Evolutionary conservation across 2,888 invertebrate species (phyloP).

Genomic region (Hipparchia sbordonii): DNA sequence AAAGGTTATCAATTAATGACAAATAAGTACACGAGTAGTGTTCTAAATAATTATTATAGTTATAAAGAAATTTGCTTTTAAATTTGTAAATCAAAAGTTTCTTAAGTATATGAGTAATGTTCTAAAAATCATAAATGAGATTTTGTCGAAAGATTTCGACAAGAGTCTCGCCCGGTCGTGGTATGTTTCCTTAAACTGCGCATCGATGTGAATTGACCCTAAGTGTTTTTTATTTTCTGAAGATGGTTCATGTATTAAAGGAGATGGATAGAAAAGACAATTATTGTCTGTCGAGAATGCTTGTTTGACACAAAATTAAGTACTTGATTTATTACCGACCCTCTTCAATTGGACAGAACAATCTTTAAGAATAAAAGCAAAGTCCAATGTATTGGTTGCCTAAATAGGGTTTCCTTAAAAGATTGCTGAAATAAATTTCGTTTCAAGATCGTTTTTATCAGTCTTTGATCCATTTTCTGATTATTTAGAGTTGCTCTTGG

Average conservation of each 20-base stretch:
- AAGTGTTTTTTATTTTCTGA: no score
- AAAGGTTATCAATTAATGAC: constrained; percentile 7
- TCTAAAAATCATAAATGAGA: no score
- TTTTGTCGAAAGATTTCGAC: no score
- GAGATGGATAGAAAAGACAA: constrained; percentile 37
- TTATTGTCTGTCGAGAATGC: constrained; percentile 41
- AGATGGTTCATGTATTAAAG: background rate
- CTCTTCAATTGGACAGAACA: constrained; percentile 49
- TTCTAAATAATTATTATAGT: background rate
- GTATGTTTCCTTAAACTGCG: no score
- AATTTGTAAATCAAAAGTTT: no score
- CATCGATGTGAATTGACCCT: no score
- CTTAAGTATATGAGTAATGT: no score
- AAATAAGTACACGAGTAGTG: background rate
- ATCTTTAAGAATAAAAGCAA: constrained; percentile 47
- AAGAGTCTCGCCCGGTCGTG: no score
- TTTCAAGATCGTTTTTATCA: background rate
- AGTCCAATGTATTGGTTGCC: constrained; percentile 26
- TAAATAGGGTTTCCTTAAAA: constrained; percentile 29
- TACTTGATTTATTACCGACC: constrained; percentile 55
- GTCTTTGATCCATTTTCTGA: background rate
- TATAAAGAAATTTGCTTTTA: background rate
- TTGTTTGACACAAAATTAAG: constrained; percentile 51
- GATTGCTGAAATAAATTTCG: constrained; percentile 28
- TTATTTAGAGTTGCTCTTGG: background rate